Percentiles rank a stretch among this genome's conserved stretches.
Evolutionary conservation across 2,888 invertebrate species (phyloP).

Genomic region (Drosophila barbarae): DNA sequence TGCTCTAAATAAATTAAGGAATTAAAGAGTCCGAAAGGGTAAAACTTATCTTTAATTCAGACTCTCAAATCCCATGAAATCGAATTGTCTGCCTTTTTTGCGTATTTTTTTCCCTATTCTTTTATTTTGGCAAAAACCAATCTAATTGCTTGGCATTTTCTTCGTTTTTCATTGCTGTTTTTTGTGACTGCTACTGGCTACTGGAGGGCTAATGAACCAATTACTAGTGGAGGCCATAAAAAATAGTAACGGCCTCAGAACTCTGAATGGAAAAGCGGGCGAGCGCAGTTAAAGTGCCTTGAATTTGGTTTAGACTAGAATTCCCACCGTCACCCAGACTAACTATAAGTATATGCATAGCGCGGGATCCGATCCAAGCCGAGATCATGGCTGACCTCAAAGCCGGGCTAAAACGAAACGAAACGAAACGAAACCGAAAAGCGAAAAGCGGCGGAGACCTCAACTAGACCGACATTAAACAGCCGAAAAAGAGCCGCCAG

Average conservation of each 20-base stretch:
- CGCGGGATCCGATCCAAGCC: slow-evolving; percentile 39
- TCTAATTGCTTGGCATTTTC: slow-evolving; percentile 49
- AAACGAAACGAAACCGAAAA: slow-evolving; percentile 68
- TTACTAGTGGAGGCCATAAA: slow-evolving; percentile 68
- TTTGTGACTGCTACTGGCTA: slow-evolving; percentile 33
- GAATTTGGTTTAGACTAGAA: slow-evolving; percentile 51
- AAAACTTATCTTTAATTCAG: slow-evolving; percentile 51
- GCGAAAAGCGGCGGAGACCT: slow-evolving; percentile 57
- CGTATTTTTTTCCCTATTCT: neutral
- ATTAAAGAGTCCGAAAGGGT: neutral
- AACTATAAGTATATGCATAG: slow-evolving; percentile 47
- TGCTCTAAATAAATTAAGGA: slow-evolving; percentile 6
- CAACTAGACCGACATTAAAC: slow-evolving; percentile 72
- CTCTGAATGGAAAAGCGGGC: slow-evolving; percentile 41
- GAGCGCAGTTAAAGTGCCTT: slow-evolving; percentile 55
- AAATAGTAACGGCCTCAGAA: slow-evolving; percentile 45
- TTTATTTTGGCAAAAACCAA: slow-evolving; percentile 33
- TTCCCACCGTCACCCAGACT: slow-evolving; percentile 62
- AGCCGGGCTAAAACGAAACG: slow-evolving; percentile 57
- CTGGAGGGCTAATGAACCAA: slow-evolving; percentile 73
- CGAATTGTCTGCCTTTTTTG: neutral
- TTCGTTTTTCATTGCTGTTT: slow-evolving; percentile 7
- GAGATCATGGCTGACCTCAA: slow-evolving; percentile 70
- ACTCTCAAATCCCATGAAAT: slow-evolving; percentile 32
- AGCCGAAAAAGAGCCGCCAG: slow-evolving; percentile 48